Evolutionary conservation across 2,797 vertebrate genomes (phyloP), one percentile per base, ranked within the genome.

Genomic region (Hapalemur alaotrensis): DNA sequence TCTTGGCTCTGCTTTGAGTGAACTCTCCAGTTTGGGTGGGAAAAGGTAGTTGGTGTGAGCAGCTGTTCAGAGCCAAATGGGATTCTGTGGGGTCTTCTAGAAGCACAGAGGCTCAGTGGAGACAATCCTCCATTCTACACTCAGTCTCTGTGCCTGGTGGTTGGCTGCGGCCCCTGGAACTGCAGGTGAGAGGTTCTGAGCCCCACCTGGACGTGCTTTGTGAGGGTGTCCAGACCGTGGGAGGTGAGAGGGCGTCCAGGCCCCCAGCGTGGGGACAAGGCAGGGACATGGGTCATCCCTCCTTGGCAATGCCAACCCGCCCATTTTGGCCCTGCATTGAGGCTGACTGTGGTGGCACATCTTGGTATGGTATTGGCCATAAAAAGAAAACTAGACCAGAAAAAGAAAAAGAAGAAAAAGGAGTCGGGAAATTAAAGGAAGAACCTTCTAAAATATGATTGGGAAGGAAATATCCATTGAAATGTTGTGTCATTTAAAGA

Each of bases 401-500:
- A 92, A 82, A 69, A 18, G 23, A 69, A 83, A 61, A 30, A 25
- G 28, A 28, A 79, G 18, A 54, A 48, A 78, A 59, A 35, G 32
- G 4, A 11, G 5, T 7, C 0, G 7, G n/a, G 38, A 38, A 7
- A 43, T 69, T 43, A 59, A 41, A 63, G 14, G 30, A 30, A 46
- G 93, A 92, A 17, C 23, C 15, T 30, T 83, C n/a, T 43, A 28
- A 69, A 75, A 32, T 82, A 30, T 61, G 96, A 97, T 48, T 32
- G 35, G 78, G 76, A 95, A 93, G 91, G 48, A 88, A 92, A 96
- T 92, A 82, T 65, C n/a, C 63, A 92, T 35, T 0, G 0, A 86
- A 95, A 75, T 18, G 76, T 82, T 78, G 13, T 80, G 23, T 76
- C 97, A 93, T 91, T 97, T 97, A 81, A 93, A 97, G 93, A 92